Percentiles rank a stretch among this genome's conserved stretches.
phyloP scores from a whole-genome alignment of 2,113 vertebrate species.

The Lasiurus borealis region DNA sequence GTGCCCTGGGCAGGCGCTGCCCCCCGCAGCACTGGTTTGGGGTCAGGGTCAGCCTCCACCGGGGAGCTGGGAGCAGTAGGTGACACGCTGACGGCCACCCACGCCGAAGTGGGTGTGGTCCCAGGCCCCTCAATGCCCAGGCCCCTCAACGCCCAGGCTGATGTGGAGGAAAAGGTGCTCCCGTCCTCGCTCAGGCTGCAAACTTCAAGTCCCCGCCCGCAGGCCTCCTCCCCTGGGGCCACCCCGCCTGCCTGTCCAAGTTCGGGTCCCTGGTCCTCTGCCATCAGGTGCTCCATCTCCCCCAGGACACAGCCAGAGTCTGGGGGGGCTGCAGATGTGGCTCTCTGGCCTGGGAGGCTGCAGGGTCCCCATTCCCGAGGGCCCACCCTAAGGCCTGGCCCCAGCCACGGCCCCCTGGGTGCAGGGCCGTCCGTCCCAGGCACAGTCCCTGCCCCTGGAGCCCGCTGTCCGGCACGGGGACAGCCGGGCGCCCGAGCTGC shows the following conservation, averaged over 20 bases:
- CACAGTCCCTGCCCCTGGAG: neutral
- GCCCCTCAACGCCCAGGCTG: too few species aligned
- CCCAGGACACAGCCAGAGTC: too few species aligned
- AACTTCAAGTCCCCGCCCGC: neutral
- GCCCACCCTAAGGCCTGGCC: too few species aligned
- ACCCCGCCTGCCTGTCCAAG: neutral
- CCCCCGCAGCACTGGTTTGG: neutral
- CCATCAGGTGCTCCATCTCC: too few species aligned
- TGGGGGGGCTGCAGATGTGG: too few species aligned
- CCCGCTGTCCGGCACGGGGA: neutral
- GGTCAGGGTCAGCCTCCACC: neutral
- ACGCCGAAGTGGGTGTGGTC: neutral
- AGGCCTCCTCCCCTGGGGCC: neutral
- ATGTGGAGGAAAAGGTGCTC: neutral
- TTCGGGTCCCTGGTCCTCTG: accelerated
- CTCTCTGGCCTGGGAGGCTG: neutral
- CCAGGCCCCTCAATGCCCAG: too few species aligned
- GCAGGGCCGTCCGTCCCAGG: too few species aligned
- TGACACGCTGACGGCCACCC: neutral
- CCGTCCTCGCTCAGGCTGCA: neutral
- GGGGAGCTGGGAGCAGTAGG: neutral
- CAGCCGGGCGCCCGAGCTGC: neutral
- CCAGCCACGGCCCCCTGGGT: neutral
- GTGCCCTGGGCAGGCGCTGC: neutral
- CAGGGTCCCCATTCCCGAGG: too few species aligned